Evolutionary conservation across 2,888 invertebrate genomes (phyloP).

Genomic region (Allolobophora icterica): DNA sequence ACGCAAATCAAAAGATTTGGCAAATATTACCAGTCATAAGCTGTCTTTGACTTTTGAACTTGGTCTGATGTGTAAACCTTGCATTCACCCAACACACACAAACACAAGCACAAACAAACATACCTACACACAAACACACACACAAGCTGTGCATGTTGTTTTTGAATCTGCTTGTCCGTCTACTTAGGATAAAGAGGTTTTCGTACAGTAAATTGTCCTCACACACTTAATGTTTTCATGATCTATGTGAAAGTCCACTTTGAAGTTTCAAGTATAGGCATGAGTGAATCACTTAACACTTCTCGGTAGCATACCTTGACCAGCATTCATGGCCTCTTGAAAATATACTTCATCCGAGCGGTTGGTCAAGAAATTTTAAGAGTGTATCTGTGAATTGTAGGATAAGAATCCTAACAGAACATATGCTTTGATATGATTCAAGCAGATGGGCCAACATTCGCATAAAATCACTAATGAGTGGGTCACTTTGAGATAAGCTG

Average conservation of each 20-base stretch:
- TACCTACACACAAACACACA: background rate
- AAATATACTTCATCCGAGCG: background rate
- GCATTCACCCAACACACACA: background rate
- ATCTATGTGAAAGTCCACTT: background rate
- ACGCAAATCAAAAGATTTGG: background rate
- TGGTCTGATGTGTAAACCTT: slow-evolving; percentile 1
- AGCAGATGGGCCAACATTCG: background rate
- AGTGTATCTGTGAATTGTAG: background rate
- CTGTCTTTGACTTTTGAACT: background rate
- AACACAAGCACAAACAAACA: background rate
- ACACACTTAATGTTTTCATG: background rate
- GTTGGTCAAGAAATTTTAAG: background rate
- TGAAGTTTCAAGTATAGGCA: background rate
- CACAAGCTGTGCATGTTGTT: slow-evolving; percentile 14
- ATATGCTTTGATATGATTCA: background rate
- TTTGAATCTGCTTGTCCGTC: background rate
- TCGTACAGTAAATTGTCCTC: background rate
- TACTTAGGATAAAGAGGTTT: background rate
- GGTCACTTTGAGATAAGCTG: background rate
- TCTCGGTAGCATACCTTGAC: background rate
- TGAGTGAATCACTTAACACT: background rate
- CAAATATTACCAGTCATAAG: background rate
- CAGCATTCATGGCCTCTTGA: background rate
- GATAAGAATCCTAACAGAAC: background rate
- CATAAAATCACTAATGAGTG: background rate